These are phyloP conservation scores for Nautilus pompilius DNA, from an alignment of 1,140 invertebrate species.

Conservation along the genomic window DNA sequence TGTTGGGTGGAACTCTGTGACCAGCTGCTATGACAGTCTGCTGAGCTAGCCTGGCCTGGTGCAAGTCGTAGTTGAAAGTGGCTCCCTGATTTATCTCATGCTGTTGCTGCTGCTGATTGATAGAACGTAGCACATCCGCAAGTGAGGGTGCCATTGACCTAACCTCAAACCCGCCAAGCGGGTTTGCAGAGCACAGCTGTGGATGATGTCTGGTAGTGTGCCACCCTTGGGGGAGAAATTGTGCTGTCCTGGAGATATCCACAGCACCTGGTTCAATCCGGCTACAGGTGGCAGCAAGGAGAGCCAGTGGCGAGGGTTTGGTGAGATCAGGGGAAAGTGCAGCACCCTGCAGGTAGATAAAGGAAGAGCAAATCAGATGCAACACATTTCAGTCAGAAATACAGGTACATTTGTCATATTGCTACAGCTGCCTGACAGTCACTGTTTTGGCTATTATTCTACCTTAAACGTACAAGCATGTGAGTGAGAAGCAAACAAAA, in stretches of 20 bases:
- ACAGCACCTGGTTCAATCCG: constrained; percentile 9
- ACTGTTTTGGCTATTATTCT: too few relatives aligned
- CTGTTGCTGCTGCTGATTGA: not conserved
- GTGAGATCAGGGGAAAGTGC: not conserved
- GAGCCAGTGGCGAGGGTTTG: constrained; percentile 6
- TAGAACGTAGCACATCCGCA: not conserved
- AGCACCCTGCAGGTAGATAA: too few relatives aligned
- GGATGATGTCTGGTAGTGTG: constrained; percentile 8
- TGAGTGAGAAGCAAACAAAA: too few relatives aligned
- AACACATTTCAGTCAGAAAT: too few relatives aligned
- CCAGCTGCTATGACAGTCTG: constrained; percentile 33
- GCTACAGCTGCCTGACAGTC: too few relatives aligned
- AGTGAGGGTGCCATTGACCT: not conserved
- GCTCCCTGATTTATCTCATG: not conserved
- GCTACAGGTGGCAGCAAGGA: constrained; percentile 5
- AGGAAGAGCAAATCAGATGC: too few relatives aligned
- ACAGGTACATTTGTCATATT: too few relatives aligned
- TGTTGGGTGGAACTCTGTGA: constrained; percentile 12
- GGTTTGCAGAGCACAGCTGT: not conserved
- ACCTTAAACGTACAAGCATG: too few relatives aligned
- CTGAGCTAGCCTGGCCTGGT: constrained; percentile 30
- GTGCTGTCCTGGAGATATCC: not conserved
- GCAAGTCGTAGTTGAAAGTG: constrained; percentile 29
- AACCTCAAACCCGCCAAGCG: not conserved
- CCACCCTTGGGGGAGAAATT: not conserved